A percentile compares a stretch with the other conserved stretches of the same genome.
These are phyloP conservation scores for Psittacula derbiana DNA, from an alignment of 2,797 vertebrate genomes.

Conservation along the genomic window DNA sequence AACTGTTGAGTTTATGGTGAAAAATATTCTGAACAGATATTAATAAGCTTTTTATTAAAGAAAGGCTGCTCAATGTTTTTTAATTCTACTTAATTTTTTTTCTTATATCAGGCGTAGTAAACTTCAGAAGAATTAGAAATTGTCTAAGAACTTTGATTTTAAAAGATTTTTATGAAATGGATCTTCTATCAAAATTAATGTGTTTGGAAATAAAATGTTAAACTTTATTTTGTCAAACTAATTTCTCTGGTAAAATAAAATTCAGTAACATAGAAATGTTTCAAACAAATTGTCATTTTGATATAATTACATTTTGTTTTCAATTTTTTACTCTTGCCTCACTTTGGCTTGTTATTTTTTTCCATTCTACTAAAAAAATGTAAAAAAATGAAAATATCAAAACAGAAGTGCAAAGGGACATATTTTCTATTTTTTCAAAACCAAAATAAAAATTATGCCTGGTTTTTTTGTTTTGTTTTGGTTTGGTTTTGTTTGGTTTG, in stretches of 20 bases:
- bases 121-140: neutral
- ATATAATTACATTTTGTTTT: neutral
- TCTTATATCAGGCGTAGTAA: neutral
- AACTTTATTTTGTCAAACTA: neutral
- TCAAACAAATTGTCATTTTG: neutral
- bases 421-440: neutral
- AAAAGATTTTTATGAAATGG: rapidly evolving
- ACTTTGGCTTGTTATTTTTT: neutral
- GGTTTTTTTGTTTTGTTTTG: neutral
- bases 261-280: neutral
- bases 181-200: neutral
- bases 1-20: neutral
- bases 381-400: neutral
- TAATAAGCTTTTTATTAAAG: neutral
- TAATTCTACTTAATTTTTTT: neutral
- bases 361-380: neutral
- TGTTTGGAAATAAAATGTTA: neutral
- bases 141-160: neutral
- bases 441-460: rapidly evolving
- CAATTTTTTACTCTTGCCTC: neutral
- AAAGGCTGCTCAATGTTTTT: neutral
- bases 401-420: rapidly evolving
- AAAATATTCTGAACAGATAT: neutral
- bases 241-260: neutral
- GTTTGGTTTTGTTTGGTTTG: neutral